These are phyloP conservation scores for Zeus faber DNA, from an alignment of 2,113 vertebrate species.

Conservation along the genomic window DNA sequence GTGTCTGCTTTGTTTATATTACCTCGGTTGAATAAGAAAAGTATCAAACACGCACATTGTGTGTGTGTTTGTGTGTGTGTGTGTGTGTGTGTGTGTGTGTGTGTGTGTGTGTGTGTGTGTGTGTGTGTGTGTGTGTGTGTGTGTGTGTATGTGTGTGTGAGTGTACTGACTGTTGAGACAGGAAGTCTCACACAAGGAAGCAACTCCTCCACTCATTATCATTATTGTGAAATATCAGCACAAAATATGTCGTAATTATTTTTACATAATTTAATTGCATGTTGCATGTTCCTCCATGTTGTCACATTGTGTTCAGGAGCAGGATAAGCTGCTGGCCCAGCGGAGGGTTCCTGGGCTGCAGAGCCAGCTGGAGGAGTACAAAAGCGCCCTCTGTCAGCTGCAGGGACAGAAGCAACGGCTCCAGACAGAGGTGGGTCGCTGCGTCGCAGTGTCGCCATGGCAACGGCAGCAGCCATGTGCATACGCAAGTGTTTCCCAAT, in stretches of 20 bases:
- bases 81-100: neutral
- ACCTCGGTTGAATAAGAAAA: no score
- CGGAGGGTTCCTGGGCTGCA: constrained; percentile 78
- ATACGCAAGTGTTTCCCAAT: no score
- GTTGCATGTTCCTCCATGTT: neutral
- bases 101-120: neutral
- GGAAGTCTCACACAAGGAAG: no score
- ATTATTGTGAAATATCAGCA: no score
- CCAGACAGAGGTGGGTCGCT: constrained; percentile 81
- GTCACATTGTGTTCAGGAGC: constrained; percentile 51
- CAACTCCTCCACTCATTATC: no score
- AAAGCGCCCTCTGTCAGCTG: constrained; percentile 84
- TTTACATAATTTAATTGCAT: no score
- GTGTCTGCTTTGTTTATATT: no score
- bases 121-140: neutral
- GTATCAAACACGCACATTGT: no score
- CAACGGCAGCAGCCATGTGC: constrained; percentile 28
- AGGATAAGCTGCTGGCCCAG: constrained; percentile 85
- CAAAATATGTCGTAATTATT: no score
- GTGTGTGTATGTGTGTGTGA: neutral
- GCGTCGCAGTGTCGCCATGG: constrained; percentile 27
- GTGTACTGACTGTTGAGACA: no score
- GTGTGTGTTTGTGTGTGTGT: neutral
- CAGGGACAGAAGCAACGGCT: constrained; percentile 84
- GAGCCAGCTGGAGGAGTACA: constrained; percentile 86